Evolutionary conservation across 2,797 vertebrate species (phyloP).

Genomic region (Muscicapa comitata): DNA sequence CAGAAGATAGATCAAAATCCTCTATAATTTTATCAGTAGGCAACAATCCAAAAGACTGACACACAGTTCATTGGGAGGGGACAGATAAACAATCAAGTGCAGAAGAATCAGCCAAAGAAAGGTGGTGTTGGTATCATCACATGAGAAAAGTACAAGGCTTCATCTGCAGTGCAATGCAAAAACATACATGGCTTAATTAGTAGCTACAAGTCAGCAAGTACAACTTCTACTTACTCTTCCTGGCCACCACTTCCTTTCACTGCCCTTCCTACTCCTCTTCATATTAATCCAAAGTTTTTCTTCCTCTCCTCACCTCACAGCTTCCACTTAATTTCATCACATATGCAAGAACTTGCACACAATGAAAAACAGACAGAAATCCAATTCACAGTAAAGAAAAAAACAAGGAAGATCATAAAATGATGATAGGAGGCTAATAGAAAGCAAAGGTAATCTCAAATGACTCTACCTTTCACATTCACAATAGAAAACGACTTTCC

Average conservation of each 20-base stretch:
- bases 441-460: neutral
- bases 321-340: neutral
- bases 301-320: neutral
- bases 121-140: neutral
- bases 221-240: neutral
- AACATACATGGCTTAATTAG: neutral
- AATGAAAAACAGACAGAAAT: neutral
- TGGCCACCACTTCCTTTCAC: neutral
- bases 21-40: neutral
- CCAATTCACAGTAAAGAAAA: neutral
- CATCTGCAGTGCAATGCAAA: neutral
- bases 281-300: neutral
- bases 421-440: neutral
- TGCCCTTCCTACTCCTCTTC: neutral
- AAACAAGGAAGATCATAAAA: neutral
- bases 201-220: neutral
- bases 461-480: neutral
- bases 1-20: neutral
- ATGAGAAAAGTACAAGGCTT: neutral
- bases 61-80: neutral
- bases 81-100: neutral
- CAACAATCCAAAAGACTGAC: neutral
- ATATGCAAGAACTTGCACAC: neutral
- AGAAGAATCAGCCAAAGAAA: neutral
- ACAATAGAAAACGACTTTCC: neutral